Evolutionary conservation across 1,140 invertebrate genomes (phyloP).

Genomic region (Drosophila nasuta): DNA sequence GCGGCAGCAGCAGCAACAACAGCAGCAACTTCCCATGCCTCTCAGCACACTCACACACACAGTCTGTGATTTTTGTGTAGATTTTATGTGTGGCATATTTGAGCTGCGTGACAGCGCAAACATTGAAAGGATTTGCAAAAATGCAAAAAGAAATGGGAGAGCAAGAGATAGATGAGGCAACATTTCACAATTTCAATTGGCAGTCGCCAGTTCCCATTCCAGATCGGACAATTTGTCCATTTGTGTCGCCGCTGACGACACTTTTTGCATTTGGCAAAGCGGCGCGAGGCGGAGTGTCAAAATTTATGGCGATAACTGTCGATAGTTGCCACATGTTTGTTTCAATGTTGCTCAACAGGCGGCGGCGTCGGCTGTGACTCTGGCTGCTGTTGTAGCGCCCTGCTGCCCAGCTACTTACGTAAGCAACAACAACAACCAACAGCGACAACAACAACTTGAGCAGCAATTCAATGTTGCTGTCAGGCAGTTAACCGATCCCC

Average conservation of each 20-base stretch:
- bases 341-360: constrained; percentile 77
- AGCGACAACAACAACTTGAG: constrained; percentile 54
- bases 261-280: constrained; percentile 68
- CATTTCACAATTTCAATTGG: constrained; percentile 48
- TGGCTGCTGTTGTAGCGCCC: constrained; percentile 40
- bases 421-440: constrained; percentile 56
- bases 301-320: constrained; percentile 84
- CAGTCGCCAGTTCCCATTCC: not conserved
- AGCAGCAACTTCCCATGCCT: not conserved
- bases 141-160: constrained; percentile 40
- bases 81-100: constrained; percentile 42
- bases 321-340: constrained; percentile 70
- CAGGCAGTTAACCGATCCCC: constrained; percentile 52
- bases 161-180: constrained; percentile 14
- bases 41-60: not conserved
- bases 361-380: not conserved
- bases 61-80: not conserved
- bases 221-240: constrained; percentile 66
- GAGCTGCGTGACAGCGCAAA: constrained; percentile 76
- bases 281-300: constrained; percentile 63
- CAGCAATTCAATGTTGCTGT: constrained; percentile 77
- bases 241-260: constrained; percentile 56
- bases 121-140: constrained; percentile 80
- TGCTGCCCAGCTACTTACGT: constrained; percentile 71
- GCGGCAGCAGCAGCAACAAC: not conserved